phyloP scores from a whole-genome alignment of 2,888 invertebrate species.

The Eubasilissa splendida region DNA sequence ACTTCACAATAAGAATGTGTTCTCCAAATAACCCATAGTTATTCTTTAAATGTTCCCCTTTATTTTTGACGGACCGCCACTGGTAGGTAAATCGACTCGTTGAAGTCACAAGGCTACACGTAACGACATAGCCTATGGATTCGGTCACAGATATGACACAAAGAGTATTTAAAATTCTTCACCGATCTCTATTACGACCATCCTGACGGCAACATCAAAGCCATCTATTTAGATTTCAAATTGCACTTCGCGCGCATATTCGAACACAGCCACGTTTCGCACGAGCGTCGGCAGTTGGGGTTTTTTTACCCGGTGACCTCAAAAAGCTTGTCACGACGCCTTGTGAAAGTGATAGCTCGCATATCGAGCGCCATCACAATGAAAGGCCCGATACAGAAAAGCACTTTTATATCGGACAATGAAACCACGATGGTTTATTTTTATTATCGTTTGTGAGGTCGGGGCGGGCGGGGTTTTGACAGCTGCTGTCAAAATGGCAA shows the following conservation, averaged over 20 bases:
- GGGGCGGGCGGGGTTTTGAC: background rate
- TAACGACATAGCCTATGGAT: too few species aligned
- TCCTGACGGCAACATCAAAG: slow-evolving; percentile 12
- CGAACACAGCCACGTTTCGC: background rate
- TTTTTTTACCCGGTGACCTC: slow-evolving; percentile 16
- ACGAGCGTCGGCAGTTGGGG: too few species aligned
- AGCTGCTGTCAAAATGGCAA: too few species aligned
- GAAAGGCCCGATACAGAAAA: background rate
- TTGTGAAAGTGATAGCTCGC: slow-evolving; percentile 22
- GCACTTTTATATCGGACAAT: background rate
- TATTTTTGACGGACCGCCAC: too few species aligned
- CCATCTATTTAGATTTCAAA: slow-evolving; percentile 1
- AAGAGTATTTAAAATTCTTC: too few species aligned
- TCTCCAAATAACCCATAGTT: too few species aligned
- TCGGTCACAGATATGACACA: too few species aligned
- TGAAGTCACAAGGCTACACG: too few species aligned
- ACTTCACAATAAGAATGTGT: too few species aligned
- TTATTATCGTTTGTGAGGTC: background rate
- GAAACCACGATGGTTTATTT: background rate
- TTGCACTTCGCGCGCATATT: background rate
- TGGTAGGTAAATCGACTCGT: too few species aligned
- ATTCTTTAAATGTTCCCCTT: too few species aligned
- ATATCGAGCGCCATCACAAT: background rate
- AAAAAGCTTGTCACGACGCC: slow-evolving; percentile 9
- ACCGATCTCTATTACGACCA: too few species aligned